Evolutionary conservation across 2,797 vertebrate genomes (phyloP).

Genomic region (Cheirogaleus major): DNA sequence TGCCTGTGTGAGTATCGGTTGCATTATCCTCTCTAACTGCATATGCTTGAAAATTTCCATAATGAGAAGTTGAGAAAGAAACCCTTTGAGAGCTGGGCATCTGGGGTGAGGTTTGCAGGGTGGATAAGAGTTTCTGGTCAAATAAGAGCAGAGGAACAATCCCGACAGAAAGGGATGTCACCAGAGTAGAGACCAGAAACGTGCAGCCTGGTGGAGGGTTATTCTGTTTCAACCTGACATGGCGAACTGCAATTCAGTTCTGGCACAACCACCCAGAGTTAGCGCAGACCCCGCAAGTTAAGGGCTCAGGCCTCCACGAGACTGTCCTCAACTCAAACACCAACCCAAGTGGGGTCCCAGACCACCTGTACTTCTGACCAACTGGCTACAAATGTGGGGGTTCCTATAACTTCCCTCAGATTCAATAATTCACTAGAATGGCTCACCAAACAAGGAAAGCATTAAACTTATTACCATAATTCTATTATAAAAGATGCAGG

Average conservation of each 20-base stretch:
- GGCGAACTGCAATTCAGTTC: not conserved
- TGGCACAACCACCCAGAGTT: not conserved
- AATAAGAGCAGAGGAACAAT: not conserved
- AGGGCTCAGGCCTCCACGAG: not conserved
- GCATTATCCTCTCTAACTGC: not conserved
- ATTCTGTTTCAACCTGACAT: not conserved
- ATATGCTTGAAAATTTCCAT: not conserved
- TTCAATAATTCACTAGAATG: not conserved
- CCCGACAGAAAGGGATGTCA: not conserved
- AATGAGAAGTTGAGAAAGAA: not conserved
- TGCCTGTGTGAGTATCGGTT: too few species aligned
- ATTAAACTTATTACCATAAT: not conserved
- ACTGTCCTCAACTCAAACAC: not conserved
- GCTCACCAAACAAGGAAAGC: not conserved
- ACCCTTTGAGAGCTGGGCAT: not conserved
- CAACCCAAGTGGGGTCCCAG: not conserved
- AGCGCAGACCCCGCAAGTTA: not conserved
- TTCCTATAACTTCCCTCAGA: not conserved
- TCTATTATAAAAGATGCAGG: not conserved
- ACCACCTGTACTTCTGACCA: not conserved
- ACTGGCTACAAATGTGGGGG: not conserved
- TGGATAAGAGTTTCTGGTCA: not conserved
- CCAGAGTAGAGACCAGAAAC: not conserved
- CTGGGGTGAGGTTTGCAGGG: not conserved
- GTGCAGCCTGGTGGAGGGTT: too few species aligned